phyloP scores from a whole-genome alignment of 1,140 invertebrate genomes.

The Philaenus spumarius region DNA sequence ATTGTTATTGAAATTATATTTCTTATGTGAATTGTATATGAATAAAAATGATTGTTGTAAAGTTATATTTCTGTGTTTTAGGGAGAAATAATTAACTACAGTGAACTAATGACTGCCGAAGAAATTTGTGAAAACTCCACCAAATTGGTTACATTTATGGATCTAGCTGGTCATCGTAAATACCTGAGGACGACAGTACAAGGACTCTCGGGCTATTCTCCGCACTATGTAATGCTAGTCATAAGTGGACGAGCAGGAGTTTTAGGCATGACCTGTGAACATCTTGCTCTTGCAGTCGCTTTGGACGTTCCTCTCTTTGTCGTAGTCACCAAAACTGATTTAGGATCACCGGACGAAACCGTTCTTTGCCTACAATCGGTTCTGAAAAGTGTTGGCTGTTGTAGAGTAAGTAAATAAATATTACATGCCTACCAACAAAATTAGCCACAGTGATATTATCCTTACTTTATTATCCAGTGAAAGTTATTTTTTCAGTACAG shows the following conservation, averaged over 20 bases:
- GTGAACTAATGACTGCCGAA: conserved; percentile 84
- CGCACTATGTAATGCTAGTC: conserved; percentile 48
- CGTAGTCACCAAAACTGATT: conserved; percentile 84
- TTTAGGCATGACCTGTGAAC: conserved; percentile 69
- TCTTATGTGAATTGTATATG: no score
- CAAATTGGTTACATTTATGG: conserved; percentile 91
- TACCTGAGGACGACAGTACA: conserved; percentile 94
- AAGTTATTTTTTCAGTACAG: no score
- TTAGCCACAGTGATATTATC: no score
- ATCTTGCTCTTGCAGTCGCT: conserved; percentile 74
- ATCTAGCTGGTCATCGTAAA: conserved; percentile 93
- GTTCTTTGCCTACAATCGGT: conserved; percentile 51
- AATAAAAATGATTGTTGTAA: no score
- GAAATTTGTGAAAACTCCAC: conserved; percentile 87
- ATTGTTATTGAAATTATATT: no score
- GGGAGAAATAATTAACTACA: conserved; percentile 79
- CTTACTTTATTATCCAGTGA: no score
- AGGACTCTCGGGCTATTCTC: conserved; percentile 43
- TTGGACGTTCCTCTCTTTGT: conserved; percentile 85
- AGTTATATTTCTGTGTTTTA: no score
- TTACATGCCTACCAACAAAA: no score
- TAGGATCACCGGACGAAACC: conserved; percentile 53
- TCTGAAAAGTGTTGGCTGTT: conserved; percentile 54
- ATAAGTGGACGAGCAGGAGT: conserved; percentile 62
- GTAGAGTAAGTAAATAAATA: conserved; percentile 48